Base-by-base conservation (phyloP, 2,113 vertebrate species). In the Struthio camelus region DNA sequence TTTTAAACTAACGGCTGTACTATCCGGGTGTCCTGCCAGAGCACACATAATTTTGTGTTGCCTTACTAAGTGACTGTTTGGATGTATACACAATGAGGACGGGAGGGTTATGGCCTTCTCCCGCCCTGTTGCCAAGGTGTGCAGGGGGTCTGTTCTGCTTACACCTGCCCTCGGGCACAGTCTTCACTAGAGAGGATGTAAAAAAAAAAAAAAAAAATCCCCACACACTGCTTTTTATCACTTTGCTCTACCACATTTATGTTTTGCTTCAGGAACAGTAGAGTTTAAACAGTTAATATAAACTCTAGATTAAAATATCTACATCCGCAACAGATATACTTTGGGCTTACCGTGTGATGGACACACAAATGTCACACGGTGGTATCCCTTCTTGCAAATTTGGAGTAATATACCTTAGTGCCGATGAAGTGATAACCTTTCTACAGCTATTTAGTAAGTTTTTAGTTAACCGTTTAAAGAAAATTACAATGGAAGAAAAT, bases 41-140 rank as follows among this genome's bases (percentile, higher is more conserved):
- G 77, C 36, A 84, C 50, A 56, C 46, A 7, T 9, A 62, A 64
- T 16, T 25, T 28, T 46, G 30, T 0, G 0, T 4, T 17, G 36
- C 27, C 56, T 14, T 6, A 15, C 25, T 5, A n/a, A 11, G n/a
- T 27, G 23, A 19, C 13, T 44, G 23, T 34, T 9, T 11, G 1
- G 25, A 27, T 24, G 13, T 46, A 25, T 20, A 15, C 6, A 4
- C 14, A 54, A 14, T 13, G 28, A n/a, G 0, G 0, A 28, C 5
- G 9, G 38, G 84, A 70, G 20, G 11, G 40, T 65, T 54, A 30
- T 15, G 56, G 6, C 2, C 53, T 50, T 76, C 53, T 48, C 42
- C 79, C 64, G 22, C 23, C 65, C 48, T 25, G 16, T n/a, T 32
- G 8, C 44, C 9, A 14, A 20, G 22, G 4, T 28, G 25, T 1